phyloP scores from a whole-genome alignment of 1,140 invertebrate species.

The Danaus plexippus region DNA sequence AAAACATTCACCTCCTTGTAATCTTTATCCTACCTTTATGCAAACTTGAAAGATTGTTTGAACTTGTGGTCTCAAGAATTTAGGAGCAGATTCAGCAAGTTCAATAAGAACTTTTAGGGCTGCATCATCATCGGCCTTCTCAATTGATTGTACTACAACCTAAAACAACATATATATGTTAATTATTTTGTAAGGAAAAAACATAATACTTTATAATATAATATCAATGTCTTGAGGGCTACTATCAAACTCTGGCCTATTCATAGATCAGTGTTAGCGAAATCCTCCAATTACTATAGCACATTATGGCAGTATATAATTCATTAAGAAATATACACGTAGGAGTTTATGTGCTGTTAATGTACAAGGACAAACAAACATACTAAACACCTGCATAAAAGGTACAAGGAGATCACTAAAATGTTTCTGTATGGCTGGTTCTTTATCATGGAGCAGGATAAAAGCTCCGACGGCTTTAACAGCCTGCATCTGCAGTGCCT shows the following conservation, averaged over 20 bases:
- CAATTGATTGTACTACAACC: constrained; percentile 84
- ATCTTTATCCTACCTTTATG: constrained; percentile 78
- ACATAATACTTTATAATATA: background rate
- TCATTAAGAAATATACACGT: constrained; percentile 37
- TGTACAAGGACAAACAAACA: constrained; percentile 2
- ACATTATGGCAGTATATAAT: constrained; percentile 43
- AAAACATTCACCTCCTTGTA: too few relatives aligned
- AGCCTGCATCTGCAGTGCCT: constrained; percentile 84
- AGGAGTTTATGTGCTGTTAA: constrained; percentile 42
- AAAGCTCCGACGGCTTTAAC: constrained; percentile 91
- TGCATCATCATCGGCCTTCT: constrained; percentile 90
- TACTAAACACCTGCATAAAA: constrained; percentile 75
- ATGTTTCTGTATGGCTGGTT: constrained; percentile 87
- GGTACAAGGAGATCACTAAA: constrained; percentile 88
- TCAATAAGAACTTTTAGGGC: constrained; percentile 94
- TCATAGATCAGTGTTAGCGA: constrained; percentile 51
- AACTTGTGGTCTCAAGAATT: constrained; percentile 90
- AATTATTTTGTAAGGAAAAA: background rate
- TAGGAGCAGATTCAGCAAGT: constrained; percentile 92
- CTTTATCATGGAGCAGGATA: constrained; percentile 92
- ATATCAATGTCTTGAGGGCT: constrained; percentile 39
- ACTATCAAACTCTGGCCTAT: constrained; percentile 60
- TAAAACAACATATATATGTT: constrained; percentile 51
- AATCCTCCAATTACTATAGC: constrained; percentile 44
- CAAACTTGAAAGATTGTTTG: constrained; percentile 92